These are phyloP conservation scores for Bombus sibiricus DNA, from an alignment of 1,140 invertebrate species.

Conservation along the genomic window DNA sequence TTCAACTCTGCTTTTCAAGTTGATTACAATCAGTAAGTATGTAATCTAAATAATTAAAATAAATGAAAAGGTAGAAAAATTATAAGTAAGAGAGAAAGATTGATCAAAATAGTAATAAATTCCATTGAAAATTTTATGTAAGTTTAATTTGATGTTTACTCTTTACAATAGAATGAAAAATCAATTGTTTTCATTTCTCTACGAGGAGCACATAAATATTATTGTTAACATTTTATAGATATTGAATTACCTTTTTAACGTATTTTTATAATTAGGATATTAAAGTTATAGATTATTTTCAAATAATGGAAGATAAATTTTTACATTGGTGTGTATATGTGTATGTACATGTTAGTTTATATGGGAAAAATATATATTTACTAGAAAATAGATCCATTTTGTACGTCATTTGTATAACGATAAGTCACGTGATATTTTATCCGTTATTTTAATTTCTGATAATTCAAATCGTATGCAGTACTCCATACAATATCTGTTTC, in stretches of 20 bases:
- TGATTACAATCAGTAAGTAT: too few relatives aligned
- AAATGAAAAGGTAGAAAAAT: too few relatives aligned
- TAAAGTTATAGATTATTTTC: too few relatives aligned
- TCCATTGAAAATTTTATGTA: too few relatives aligned
- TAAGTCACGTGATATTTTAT: constrained; percentile 16
- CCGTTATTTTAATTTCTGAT: constrained; percentile 26
- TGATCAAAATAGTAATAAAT: too few relatives aligned
- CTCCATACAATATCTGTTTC: background rate
- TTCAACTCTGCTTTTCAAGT: too few relatives aligned
- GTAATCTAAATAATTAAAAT: too few relatives aligned
- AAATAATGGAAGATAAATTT: background rate
- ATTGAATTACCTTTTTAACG: background rate
- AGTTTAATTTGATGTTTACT: too few relatives aligned
- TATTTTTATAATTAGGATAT: too few relatives aligned
- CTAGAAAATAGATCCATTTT: background rate
- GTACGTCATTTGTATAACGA: background rate
- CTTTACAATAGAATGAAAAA: too few relatives aligned
- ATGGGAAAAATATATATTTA: background rate
- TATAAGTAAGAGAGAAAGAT: too few relatives aligned
- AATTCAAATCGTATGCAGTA: constrained; percentile 2
- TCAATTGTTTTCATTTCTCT: too few relatives aligned
- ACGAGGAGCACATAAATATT: background rate
- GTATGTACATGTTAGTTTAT: background rate
- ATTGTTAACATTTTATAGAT: background rate
- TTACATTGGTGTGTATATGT: background rate